Evolutionary conservation across 2,888 invertebrate genomes (phyloP), one percentile per base, ranked within the genome.

Genomic region (Drosophila neotestacea): DNA sequence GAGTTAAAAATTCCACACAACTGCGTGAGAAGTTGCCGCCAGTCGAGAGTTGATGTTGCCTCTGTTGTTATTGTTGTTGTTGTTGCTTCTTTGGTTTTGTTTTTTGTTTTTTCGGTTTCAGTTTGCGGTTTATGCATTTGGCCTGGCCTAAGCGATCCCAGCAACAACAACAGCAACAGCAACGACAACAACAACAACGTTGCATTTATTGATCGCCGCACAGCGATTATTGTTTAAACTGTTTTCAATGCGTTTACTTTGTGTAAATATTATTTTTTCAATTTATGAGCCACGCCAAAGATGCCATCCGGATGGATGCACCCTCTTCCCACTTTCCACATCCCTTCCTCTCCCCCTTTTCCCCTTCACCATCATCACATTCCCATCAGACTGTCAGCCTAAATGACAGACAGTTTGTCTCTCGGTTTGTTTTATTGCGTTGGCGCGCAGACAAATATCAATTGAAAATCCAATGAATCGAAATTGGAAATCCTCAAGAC

Each of bases 221-320:
- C 73, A 76, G 76, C 88, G 90, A 90, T 88, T 89, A 87, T 88
- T 90, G 90, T 87, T 88, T 88, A 87, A 90, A 89, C 83, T 90
- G 89, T 88, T 90, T 90, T 84, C 86, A 89, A 86, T 86, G 85
- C 86, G 88, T 89, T 89, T 89, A 85, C 90, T 79, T 72, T 78
- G 79, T 72, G 89, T 79, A 90, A 89, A 89, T 89, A 89, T 89
- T 89, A 88, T 90, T 90, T 80, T 82, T 89, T 82, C 89, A 88
- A 90, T 90, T 90, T 87, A 85, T 81, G 85, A 88, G 76, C 64
- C 73, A 47, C 48, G 62, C 30, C 34, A 32, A 47, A 58, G 63
- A 59, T 39, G 66, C 62, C 50, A 46, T 54, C 63, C 58, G 36
- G 32, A 60, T 51, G 68, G 56, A 39, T 39, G 30, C 13, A n/a